Percentiles rank a stretch among this genome's conserved stretches.
Evolutionary conservation across 2,113 vertebrate genomes (phyloP).

Genomic region (Actinemys pallida): DNA sequence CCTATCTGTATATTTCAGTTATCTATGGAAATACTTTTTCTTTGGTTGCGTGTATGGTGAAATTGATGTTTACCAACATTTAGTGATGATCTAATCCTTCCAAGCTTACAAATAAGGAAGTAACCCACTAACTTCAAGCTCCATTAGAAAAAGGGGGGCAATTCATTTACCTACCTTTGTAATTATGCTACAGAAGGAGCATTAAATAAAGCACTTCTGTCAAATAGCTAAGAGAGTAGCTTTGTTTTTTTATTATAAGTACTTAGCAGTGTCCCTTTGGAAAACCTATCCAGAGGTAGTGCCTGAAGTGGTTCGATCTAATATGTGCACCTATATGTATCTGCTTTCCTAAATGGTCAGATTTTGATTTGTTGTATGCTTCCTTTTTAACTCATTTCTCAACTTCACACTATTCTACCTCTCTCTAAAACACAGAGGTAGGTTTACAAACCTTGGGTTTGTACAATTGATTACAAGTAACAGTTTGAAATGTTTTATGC

Average conservation of each 20-base stretch:
- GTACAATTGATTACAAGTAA: background rate
- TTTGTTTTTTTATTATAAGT: background rate
- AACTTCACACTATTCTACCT: constrained; percentile 6
- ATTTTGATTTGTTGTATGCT: constrained; percentile 25
- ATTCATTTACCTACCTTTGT: background rate
- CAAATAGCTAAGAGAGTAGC: background rate
- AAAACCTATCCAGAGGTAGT: constrained; percentile 37
- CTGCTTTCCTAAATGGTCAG: background rate
- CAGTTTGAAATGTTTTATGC: background rate
- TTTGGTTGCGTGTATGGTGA: background rate
- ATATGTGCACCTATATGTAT: background rate
- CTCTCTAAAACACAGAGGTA: background rate
- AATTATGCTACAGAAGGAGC: constrained; percentile 24
- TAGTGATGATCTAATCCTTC: no score
- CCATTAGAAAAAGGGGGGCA: background rate
- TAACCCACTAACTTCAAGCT: background rate
- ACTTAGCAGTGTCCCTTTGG: constrained; percentile 62
- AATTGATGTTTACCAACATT: background rate
- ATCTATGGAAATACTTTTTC: background rate
- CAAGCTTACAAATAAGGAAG: background rate
- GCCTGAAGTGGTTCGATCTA: constrained; percentile 14
- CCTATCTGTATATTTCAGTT: background rate
- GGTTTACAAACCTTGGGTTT: background rate
- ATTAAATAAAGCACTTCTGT: background rate
- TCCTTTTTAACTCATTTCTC: constrained; percentile 1